Conservation (phyloP, 2,797 vertebrate species). For the Erethizon dorsatum region DNA sequence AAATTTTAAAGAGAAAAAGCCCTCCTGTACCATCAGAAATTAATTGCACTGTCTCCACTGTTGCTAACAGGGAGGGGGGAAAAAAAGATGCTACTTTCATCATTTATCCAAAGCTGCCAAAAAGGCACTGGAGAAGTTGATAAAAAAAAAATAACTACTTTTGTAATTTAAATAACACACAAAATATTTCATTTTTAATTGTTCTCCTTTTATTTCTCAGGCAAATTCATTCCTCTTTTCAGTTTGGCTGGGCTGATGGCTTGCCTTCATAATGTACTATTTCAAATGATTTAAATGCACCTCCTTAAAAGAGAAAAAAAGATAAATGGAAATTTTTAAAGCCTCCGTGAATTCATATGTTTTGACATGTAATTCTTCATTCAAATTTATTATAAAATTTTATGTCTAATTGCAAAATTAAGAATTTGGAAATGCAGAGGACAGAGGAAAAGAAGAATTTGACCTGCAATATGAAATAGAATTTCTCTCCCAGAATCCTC, state of each 20-base stretch:
- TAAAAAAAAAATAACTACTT: conserved; percentile 65
- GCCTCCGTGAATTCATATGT: not conserved
- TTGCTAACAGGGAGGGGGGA: not conserved
- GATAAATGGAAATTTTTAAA: conserved; percentile 34
- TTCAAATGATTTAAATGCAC: conserved; percentile 75
- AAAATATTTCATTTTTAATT: conserved; percentile 69
- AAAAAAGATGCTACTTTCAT: conserved; percentile 65
- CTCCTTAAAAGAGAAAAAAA: conserved; percentile 4
- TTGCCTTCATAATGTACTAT: conserved; percentile 20
- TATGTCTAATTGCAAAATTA: conserved; percentile 50
- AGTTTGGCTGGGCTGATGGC: not conserved
- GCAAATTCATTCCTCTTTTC: conserved; percentile 63
- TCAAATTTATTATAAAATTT: conserved; percentile 58
- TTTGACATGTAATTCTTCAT: conserved; percentile 55
- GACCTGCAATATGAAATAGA: not conserved
- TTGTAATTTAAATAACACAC: conserved; percentile 79
- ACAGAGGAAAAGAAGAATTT: not conserved
- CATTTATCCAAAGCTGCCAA: conserved; percentile 70
- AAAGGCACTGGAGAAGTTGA: conserved; percentile 28
- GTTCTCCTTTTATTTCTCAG: conserved; percentile 62
- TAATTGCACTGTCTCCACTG: conserved; percentile 16
- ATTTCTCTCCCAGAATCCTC: conserved; percentile 53
- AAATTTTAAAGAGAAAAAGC: conserved; percentile 43
- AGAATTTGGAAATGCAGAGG: conserved; percentile 12
- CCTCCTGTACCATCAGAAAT: conserved; percentile 64